Conservation (phyloP, 2,888 invertebrate species). For the Anoncus sp. region DNA sequence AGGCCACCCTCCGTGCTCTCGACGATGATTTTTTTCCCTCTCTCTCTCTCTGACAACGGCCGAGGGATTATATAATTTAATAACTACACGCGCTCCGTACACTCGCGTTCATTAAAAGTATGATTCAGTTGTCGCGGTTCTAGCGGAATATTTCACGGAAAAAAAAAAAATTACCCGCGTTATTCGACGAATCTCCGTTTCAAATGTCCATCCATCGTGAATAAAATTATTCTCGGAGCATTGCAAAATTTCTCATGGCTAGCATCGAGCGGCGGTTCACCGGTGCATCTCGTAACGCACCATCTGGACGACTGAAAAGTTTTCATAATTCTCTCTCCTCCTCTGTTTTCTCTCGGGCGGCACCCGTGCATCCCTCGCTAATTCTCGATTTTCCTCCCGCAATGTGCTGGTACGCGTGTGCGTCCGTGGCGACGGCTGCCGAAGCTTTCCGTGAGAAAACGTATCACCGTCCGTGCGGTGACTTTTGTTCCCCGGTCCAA, state of each 20-base stretch:
- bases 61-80: constrained; percentile 47
- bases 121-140: neutral
- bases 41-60: constrained; percentile 12
- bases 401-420: constrained; percentile 8
- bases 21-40: constrained; percentile 5
- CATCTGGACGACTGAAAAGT: constrained; percentile 50
- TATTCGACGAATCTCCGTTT: neutral
- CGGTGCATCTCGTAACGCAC: constrained; percentile 47
- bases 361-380: constrained; percentile 53
- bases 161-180: neutral
- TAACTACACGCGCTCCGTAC: constrained; percentile 9
- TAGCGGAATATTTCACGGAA: neutral
- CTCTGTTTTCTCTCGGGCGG: constrained; percentile 13
- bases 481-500: constrained; percentile 31
- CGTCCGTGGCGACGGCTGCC: constrained; percentile 18
- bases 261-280: constrained; percentile 12
- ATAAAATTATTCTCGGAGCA: constrained; percentile 22
- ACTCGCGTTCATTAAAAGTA: constrained; percentile 6
- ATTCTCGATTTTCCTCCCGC: constrained; percentile 55
- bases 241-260: constrained; percentile 21
- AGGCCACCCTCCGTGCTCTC: constrained; percentile 46
- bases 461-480: constrained; percentile 36
- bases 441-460: constrained; percentile 33
- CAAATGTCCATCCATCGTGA: neutral
- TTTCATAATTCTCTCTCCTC: constrained; percentile 47